A percentile compares a stretch with the other conserved stretches of the same genome.
These are phyloP conservation scores for Nycteola revayana DNA, from an alignment of 2,888 invertebrate species.

Conservation along the genomic window DNA sequence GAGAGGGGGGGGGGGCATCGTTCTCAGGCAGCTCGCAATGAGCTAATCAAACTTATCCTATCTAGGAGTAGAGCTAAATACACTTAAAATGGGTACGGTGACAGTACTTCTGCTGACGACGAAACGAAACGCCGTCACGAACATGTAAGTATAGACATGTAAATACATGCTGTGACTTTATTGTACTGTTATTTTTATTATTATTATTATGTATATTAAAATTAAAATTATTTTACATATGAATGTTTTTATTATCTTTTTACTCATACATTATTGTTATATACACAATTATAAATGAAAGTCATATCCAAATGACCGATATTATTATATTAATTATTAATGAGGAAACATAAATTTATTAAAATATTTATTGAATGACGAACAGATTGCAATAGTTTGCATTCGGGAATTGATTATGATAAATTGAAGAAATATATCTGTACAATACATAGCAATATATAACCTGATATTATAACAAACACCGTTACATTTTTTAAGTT, in stretches of 20 bases:
- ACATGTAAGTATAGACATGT: constrained; percentile 48
- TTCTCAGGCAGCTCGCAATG: constrained; percentile 37
- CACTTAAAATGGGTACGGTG: constrained; percentile 66
- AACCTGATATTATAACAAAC: constrained; percentile 27
- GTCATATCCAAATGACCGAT: constrained; percentile 68
- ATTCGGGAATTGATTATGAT: constrained; percentile 69
- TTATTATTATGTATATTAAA: constrained; percentile 42
- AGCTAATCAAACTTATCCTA: constrained; percentile 55
- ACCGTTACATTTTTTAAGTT: constrained; percentile 31
- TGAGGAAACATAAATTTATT: constrained; percentile 33
- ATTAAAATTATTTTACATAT: constrained; percentile 34
- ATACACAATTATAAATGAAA: constrained; percentile 52
- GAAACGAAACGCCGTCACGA: constrained; percentile 37
- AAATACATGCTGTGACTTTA: constrained; percentile 68
- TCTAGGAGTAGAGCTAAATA: constrained; percentile 38
- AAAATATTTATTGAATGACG: constrained; percentile 21
- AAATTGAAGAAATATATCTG: constrained; percentile 35
- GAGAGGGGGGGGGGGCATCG: too few relatives aligned
- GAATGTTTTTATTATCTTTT: constrained; percentile 50
- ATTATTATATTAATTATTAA: constrained; percentile 49
- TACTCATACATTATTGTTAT: constrained; percentile 54
- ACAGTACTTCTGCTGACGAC: constrained; percentile 45
- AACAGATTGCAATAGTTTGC: constrained; percentile 56
- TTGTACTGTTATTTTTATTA: constrained; percentile 61
- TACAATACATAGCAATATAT: constrained; percentile 40